These are phyloP conservation scores for Trachelus stipa DNA, from an alignment of 2,888 invertebrate genomes.

Conservation along the genomic window DNA sequence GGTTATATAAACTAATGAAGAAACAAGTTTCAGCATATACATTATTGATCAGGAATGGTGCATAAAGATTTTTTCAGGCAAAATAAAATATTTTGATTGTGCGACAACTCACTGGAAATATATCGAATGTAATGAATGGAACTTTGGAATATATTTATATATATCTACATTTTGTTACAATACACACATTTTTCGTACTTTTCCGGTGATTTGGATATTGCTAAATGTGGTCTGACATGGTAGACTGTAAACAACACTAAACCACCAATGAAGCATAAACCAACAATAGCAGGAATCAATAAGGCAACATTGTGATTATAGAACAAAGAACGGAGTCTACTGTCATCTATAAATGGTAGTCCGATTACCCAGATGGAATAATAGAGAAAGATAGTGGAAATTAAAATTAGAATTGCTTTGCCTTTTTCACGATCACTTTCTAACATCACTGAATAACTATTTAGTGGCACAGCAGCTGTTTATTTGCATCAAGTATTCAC, in stretches of 20 bases:
- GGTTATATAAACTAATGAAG: too few relatives aligned
- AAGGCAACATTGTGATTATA: constrained; percentile 66
- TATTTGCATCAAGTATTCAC: constrained; percentile 45
- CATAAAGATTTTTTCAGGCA: too few relatives aligned
- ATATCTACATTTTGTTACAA: too few relatives aligned
- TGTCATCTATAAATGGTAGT: constrained; percentile 75
- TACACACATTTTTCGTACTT: neutral
- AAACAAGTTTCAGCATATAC: too few relatives aligned
- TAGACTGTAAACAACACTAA: constrained; percentile 74
- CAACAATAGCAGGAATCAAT: constrained; percentile 72
- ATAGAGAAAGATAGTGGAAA: constrained; percentile 70
- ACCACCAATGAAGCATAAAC: constrained; percentile 75
- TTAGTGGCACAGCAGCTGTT: neutral
- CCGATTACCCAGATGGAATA: constrained; percentile 77
- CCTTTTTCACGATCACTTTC: constrained; percentile 71
- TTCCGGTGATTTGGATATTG: neutral
- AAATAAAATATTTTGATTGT: too few relatives aligned
- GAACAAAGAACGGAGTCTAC: constrained; percentile 68
- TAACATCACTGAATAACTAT: constrained; percentile 42
- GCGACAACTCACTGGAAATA: too few relatives aligned
- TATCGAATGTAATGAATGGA: too few relatives aligned
- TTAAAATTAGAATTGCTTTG: constrained; percentile 70
- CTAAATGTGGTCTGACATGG: constrained; percentile 64
- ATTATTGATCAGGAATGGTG: too few relatives aligned
- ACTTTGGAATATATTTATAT: too few relatives aligned